phyloP scores from a whole-genome alignment of 2,113 vertebrate species.

The Butorides virescens region DNA sequence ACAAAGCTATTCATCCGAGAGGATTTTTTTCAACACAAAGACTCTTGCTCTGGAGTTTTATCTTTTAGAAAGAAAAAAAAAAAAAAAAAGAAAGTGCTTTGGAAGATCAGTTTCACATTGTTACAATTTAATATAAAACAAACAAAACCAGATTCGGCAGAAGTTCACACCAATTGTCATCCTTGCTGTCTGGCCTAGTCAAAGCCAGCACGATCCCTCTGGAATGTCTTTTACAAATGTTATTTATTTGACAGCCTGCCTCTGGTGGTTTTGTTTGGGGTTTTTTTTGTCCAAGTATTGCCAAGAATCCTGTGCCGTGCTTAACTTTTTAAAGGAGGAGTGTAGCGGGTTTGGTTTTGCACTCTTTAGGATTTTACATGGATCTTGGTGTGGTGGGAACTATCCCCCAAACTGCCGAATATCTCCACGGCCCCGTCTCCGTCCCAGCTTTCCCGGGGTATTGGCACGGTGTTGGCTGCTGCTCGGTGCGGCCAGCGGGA shows the following conservation, averaged over 20 bases:
- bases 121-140: constrained; percentile 44
- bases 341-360: background rate
- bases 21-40: constrained; percentile 5
- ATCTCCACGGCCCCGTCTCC: background rate
- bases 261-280: background rate
- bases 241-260: constrained; percentile 1
- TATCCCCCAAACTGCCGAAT: background rate
- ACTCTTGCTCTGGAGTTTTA: constrained; percentile 31
- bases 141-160: constrained; percentile 27
- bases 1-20: background rate
- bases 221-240: background rate
- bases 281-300: background rate
- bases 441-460: background rate
- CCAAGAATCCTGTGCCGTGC: background rate
- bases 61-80: constrained; percentile 37
- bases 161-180: background rate
- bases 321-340: background rate
- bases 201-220: background rate
- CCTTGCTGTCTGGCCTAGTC: background rate
- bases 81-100: constrained; percentile 52
- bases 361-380: background rate
- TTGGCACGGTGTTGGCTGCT: background rate
- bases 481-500: background rate
- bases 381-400: background rate
- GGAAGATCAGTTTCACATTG: constrained; percentile 32